Evolutionary conservation across 2,888 invertebrate genomes (phyloP).

Genomic region (Mesochorus sp.): DNA sequence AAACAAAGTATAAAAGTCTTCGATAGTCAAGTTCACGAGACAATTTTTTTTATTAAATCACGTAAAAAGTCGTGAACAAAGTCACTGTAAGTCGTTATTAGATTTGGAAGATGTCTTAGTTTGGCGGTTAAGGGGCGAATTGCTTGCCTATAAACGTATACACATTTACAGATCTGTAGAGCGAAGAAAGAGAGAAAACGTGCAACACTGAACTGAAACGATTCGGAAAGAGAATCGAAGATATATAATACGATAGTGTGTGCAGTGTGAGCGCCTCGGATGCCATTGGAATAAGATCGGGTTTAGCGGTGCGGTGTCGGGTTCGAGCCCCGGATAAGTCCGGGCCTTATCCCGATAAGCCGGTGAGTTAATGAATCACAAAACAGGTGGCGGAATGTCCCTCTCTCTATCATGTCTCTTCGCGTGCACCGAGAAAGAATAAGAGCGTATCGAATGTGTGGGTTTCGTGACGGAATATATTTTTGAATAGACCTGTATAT

Average conservation of each 20-base stretch:
- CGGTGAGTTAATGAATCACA: constrained; percentile 82
- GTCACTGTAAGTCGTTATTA: constrained; percentile 28
- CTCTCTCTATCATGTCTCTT: constrained; percentile 70
- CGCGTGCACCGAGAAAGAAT: constrained; percentile 59
- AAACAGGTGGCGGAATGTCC: constrained; percentile 80
- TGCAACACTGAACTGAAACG: constrained; percentile 39
- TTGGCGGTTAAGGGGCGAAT: constrained; percentile 39
- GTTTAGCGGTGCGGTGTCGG: constrained; percentile 81
- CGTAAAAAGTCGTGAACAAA: constrained; percentile 42
- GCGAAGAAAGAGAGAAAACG: constrained; percentile 15
- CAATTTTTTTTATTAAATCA: constrained; percentile 30
- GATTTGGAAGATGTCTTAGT: constrained; percentile 57
- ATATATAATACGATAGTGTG: constrained; percentile 51
- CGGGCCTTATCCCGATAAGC: constrained; percentile 82
- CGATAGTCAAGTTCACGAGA: neutral
- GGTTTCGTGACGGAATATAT: neutral
- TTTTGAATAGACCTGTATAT: neutral
- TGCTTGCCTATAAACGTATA: constrained; percentile 1
- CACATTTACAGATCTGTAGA: no score
- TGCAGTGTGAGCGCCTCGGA: constrained; percentile 69
- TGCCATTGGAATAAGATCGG: constrained; percentile 82
- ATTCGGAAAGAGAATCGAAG: constrained; percentile 45
- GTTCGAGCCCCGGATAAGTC: constrained; percentile 82
- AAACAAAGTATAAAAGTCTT: neutral
- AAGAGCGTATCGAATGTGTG: neutral